These are phyloP conservation scores for Heteromyza rotundicornis DNA, from an alignment of 2,888 invertebrate species.

Conservation along the genomic window DNA sequence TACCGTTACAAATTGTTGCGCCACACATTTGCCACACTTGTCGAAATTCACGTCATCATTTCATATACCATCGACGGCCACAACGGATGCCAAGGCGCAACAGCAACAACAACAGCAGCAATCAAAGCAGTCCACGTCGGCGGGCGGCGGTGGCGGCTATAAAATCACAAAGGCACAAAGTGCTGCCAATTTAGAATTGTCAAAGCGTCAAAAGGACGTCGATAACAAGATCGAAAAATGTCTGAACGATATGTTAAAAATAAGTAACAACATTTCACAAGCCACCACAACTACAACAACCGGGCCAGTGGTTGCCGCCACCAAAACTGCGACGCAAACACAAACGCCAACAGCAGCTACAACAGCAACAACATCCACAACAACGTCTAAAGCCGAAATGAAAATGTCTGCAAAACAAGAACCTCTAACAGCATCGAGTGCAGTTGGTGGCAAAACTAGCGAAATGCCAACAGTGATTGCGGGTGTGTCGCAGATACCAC, in stretches of 20 bases:
- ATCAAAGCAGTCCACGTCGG: slow-evolving; percentile 14
- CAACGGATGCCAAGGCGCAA: slow-evolving; percentile 27
- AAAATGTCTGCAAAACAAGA: slow-evolving; percentile 26
- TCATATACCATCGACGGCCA: slow-evolving; percentile 49
- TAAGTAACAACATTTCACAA: slow-evolving; percentile 40
- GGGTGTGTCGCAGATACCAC: slow-evolving; percentile 44
- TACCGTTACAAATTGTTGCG: slow-evolving; percentile 58
- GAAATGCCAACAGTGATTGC: slow-evolving; percentile 26
- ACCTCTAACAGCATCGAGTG: slow-evolving; percentile 19
- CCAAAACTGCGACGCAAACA: slow-evolving; percentile 30
- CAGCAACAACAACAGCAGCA: slow-evolving; percentile 28
- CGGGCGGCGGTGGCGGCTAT: slow-evolving; percentile 24
- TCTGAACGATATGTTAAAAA: slow-evolving; percentile 58
- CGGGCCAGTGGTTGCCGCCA: slow-evolving; percentile 28
- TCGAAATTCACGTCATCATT: slow-evolving; percentile 60
- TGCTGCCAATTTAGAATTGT: slow-evolving; percentile 46
- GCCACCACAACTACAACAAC: slow-evolving; percentile 32
- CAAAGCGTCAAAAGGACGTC: slow-evolving; percentile 58
- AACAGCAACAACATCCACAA: slow-evolving; percentile 8
- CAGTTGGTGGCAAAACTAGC: slow-evolving; percentile 18
- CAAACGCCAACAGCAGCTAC: slow-evolving; percentile 19
- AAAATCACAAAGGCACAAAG: slow-evolving; percentile 49
- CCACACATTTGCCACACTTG: slow-evolving; percentile 57
- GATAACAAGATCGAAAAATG: slow-evolving; percentile 62
- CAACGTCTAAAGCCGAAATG: slow-evolving; percentile 14